These are phyloP conservation scores for Xyrichtys novacula DNA, from an alignment of 2,797 vertebrate genomes.

Conservation along the genomic window DNA sequence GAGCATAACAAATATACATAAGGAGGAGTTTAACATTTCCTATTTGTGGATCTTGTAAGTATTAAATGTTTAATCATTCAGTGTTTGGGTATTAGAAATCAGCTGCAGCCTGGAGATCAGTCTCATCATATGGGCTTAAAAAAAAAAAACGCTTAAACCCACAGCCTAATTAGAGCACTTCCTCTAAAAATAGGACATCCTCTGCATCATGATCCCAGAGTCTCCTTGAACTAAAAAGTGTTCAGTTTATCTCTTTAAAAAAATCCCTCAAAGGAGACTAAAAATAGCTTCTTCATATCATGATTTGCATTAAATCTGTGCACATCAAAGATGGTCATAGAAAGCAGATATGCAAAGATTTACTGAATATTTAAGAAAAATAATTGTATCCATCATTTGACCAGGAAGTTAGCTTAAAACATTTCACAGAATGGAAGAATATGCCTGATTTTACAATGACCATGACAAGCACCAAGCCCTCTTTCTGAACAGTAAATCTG, in stretches of 20 bases:
- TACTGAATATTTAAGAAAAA: too few species aligned
- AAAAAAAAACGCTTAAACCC: constrained; percentile 45
- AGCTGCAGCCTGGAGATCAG: constrained; percentile 28
- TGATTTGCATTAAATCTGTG: constrained; percentile 18
- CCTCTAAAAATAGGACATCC: constrained; percentile 61
- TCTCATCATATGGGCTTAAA: constrained; percentile 43
- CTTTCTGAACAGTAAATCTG: too few species aligned
- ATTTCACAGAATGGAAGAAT: too few species aligned
- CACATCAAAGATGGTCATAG: constrained; percentile 20
- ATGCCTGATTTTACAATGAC: too few species aligned
- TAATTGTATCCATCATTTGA: too few species aligned
- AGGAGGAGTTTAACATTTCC: background rate
- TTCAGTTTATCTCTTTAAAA: constrained; percentile 49
- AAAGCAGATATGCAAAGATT: background rate
- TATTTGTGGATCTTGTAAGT: background rate
- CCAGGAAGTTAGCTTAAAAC: too few species aligned
- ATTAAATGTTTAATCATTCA: constrained; percentile 10
- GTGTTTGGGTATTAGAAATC: constrained; percentile 16
- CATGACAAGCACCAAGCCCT: too few species aligned
- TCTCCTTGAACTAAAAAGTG: constrained; percentile 54
- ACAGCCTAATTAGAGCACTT: constrained; percentile 64
- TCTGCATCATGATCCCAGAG: constrained; percentile 44
- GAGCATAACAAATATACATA: background rate
- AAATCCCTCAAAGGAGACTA: constrained; percentile 14
- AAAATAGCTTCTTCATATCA: constrained; percentile 21